Percentiles rank a stretch among this genome's conserved stretches.
Evolutionary conservation across 2,797 vertebrate species (phyloP).

Genomic region (Aratinga solstitialis): DNA sequence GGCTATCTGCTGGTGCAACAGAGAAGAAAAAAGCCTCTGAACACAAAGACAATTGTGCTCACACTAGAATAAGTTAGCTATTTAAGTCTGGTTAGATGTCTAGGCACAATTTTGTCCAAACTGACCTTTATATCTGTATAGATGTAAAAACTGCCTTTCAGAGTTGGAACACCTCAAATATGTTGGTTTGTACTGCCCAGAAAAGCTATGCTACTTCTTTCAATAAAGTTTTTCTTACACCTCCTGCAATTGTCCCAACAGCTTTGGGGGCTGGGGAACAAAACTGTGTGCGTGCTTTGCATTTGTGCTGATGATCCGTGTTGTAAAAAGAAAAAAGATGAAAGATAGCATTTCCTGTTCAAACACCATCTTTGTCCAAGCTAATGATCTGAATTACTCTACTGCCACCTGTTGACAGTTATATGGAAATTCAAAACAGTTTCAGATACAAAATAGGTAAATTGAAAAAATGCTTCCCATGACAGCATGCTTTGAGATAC

Average conservation of each 20-base stretch:
- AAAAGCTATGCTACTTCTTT: background rate
- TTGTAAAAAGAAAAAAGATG: background rate
- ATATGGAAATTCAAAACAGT: background rate
- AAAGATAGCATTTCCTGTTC: background rate
- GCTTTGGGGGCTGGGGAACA: background rate
- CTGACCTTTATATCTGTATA: background rate
- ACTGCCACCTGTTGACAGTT: constrained; percentile 18
- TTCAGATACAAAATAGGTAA: background rate
- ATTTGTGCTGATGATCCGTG: background rate
- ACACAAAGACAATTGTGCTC: background rate
- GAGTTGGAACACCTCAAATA: background rate
- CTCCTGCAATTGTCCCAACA: background rate
- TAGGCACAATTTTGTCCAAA: background rate
- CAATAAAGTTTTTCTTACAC: background rate
- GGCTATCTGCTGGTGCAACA: background rate
- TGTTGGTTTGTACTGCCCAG: background rate
- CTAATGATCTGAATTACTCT: background rate
- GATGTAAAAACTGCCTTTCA: background rate
- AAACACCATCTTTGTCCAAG: background rate
- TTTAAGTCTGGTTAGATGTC: background rate
- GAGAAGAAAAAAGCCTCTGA: background rate
- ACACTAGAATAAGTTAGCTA: background rate
- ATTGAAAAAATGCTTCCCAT: background rate
- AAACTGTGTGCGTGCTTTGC: background rate
- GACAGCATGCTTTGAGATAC: background rate